Evolutionary conservation across 2,888 invertebrate genomes (phyloP).

Genomic region (Micropterix aruncella): DNA sequence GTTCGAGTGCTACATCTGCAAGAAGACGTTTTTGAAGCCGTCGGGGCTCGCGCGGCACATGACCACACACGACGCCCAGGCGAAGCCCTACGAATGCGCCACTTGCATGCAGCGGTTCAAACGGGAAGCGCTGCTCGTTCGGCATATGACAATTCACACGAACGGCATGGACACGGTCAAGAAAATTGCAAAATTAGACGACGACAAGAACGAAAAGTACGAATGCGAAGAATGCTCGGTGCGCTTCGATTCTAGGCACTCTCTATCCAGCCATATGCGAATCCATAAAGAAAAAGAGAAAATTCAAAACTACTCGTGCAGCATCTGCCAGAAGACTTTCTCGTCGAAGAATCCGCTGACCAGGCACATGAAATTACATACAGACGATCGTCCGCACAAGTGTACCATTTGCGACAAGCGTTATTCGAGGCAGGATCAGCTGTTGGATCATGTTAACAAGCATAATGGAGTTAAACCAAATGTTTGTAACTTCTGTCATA

Average conservation of each 20-base stretch:
- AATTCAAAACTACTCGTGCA: constrained; percentile 21
- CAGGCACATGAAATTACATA: constrained; percentile 39
- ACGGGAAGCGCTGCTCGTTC: constrained; percentile 15
- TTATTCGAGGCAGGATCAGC: constrained; percentile 41
- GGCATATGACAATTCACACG: constrained; percentile 18
- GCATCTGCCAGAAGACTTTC: constrained; percentile 32
- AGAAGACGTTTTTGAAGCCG: constrained; percentile 7
- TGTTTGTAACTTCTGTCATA: constrained; percentile 40
- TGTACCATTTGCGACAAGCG: constrained; percentile 42
- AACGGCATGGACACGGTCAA: constrained; percentile 16
- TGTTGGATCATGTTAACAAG: constrained; percentile 40
- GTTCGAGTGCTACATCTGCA: constrained; percentile 6
- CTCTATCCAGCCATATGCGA: constrained; percentile 29
- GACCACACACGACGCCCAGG: constrained; percentile 9
- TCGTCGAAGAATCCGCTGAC: constrained; percentile 24
- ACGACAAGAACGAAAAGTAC: constrained; percentile 15
- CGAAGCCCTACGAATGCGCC: constrained; percentile 17
- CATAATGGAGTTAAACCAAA: constrained; percentile 42
- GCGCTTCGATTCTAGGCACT: constrained; percentile 33
- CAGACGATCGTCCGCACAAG: constrained; percentile 30
- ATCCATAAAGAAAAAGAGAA: constrained; percentile 18
- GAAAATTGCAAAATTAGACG: constrained; percentile 14
- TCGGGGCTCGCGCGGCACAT: constrained; percentile 7
- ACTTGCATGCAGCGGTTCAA: constrained; percentile 16
- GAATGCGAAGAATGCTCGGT: constrained; percentile 38